Conservation (phyloP, 2,113 vertebrate genomes). For the Dasyurus viverrinus region DNA sequence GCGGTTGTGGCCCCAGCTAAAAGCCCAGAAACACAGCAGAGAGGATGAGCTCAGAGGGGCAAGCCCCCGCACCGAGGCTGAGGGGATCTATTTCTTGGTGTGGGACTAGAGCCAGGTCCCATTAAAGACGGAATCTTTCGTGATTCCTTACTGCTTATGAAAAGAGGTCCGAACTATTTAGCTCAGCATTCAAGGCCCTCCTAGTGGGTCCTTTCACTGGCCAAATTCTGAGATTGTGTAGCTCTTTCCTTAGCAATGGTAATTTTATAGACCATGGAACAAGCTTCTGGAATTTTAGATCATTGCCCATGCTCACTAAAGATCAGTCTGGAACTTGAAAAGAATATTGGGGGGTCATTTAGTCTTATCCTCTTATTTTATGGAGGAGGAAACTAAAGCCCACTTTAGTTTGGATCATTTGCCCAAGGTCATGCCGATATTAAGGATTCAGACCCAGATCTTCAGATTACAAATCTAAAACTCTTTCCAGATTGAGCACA, state of each 20-base stretch:
- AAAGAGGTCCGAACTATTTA: neutral
- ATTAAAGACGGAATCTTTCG: neutral
- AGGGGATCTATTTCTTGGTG: neutral
- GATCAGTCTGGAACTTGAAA: neutral
- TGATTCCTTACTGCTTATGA: neutral
- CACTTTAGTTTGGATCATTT: neutral
- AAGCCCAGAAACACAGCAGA: neutral
- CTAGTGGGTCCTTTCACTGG: neutral
- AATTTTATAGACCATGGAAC: neutral
- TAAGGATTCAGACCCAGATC: neutral
- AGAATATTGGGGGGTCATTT: neutral
- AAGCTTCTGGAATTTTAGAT: neutral
- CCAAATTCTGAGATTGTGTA: neutral
- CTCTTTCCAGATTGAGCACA: neutral
- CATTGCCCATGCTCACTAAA: neutral
- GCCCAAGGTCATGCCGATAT: neutral
- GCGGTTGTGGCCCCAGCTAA: neutral
- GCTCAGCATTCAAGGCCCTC: neutral
- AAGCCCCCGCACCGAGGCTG: neutral
- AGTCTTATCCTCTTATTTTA: neutral
- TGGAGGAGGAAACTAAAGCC: neutral
- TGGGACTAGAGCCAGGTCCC: neutral
- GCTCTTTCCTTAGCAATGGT: neutral
- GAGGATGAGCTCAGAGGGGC: neutral
- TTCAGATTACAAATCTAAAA: neutral